Evolutionary conservation across 2,888 invertebrate species (phyloP), one percentile per base, ranked within the genome.

Genomic region (Ochlodes sylvanus): DNA sequence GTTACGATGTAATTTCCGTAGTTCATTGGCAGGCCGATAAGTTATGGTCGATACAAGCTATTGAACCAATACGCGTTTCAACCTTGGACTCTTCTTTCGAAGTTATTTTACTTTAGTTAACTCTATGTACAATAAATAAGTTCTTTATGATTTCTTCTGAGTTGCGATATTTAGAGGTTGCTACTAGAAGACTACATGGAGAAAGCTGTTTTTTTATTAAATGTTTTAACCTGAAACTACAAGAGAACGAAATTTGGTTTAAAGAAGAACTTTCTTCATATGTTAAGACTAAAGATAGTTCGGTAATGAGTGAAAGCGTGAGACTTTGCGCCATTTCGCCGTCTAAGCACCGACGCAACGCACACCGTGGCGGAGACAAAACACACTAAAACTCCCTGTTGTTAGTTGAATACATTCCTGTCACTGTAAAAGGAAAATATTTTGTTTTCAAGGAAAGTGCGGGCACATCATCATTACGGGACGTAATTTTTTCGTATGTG

Each of bases 401-500:
- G 72, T 73, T 72, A 71, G 72, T 84, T 84, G 83, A 87, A 89
- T 87, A 90, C 86, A 85, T 88, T 88, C 88, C 84, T 87, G 90
- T 87, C 87, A 88, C 85, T 85, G 85, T 87, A 86, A 87, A 88
- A 85, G 85, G 86, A 88, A 89, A 88, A 91, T 90, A 90, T 90
- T 90, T 90, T 88, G 89, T 89, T 89, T 87, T 85, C 84, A 86
- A 87, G 84, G 81, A 87, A 83, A 90, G 87, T 86, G 89, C 87
- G 90, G 79, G 87, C 90, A 89, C 92, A 93, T 93, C 92, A 93
- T 92, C 92, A 93, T 93, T 93, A 93, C 86, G 90, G 77, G 75
- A 82, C 89, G 92, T 92, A 92, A 92, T 93, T 93, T 92, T 92
- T 93, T 88, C 86, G 90, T 87, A 90, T 92, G 87, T 90, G 88